Evolutionary conservation across 1,140 invertebrate genomes (phyloP), one percentile per base, ranked within the genome.

Genomic region (Bombus breviceps): DNA sequence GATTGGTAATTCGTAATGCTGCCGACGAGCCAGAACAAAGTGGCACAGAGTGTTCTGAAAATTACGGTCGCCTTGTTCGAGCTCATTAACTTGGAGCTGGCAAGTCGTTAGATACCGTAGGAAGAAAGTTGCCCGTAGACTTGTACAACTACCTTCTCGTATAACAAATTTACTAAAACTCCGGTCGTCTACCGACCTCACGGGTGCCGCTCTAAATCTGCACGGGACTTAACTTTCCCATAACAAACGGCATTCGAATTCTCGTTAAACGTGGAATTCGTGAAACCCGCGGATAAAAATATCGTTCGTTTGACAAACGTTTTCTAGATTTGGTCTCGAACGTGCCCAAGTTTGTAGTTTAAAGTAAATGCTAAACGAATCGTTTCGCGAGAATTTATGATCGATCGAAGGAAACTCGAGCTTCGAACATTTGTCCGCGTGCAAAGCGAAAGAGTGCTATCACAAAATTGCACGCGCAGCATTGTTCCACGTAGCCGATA

Each of bases 41-140:
- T 73, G 68, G 68, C n/a, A 62, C n/a, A 12, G 12, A 32, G 18
- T 22, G 39, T n/a, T 34, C n/a, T 2, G 80, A 28, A 47, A 74
- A 74, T 81, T 81, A 81, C 39, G n/a, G 39, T 62, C 80, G 37
- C 69, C 37, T 68, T 81, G 73, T 77, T 77, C 73, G 37, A 83
- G 81, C 81, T 77, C 81, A 68, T 83, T 83, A 78, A 83, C 28
- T 66, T 76, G 62, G 43, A 47, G 32, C 59, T 9, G 43, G 43
- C 32, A 43, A 71, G 64, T 80, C 78, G 66, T 80, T 80, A 80
- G 66, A 69, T 69, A 53, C 64, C 74, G 59, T 43, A 32, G n/a
- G 68, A 53, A 73, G 68, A 81, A 81, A 74, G 69, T 81, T 81
- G 34, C 47, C 18, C 47, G 18, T 53, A 43, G 39, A 41, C 43